These are phyloP conservation scores for Sus scrofa DNA, from an alignment of 2,113 vertebrate species.

Conservation along the genomic window DNA sequence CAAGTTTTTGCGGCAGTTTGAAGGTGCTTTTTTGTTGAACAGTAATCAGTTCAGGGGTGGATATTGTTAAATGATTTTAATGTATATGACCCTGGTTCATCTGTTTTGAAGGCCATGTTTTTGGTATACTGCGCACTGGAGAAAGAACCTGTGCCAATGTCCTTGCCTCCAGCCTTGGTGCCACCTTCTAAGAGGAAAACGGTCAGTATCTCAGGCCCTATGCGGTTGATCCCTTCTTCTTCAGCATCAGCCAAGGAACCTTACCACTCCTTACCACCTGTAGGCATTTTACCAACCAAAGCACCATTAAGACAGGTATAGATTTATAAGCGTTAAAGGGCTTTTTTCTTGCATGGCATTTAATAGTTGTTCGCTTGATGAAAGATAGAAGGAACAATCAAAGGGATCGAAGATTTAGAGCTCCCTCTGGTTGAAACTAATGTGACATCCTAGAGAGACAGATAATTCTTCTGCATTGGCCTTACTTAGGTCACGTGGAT, in stretches of 20 bases:
- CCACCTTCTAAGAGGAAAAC: slow-evolving; percentile 98
- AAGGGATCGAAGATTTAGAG: slow-evolving; percentile 15
- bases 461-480: not conserved
- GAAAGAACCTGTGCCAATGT: slow-evolving; percentile 97
- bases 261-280: slow-evolving; percentile 89
- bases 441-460: not conserved
- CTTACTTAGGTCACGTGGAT: slow-evolving; percentile 16
- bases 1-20: slow-evolving; percentile 17
- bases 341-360: slow-evolving; percentile 66
- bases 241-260: slow-evolving; percentile 92
- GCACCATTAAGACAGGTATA: slow-evolving; percentile 86
- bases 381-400: slow-evolving; percentile 43
- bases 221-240: slow-evolving; percentile 91
- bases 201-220: slow-evolving; percentile 88
- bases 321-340: slow-evolving; percentile 30
- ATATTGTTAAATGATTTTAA: slow-evolving; percentile 54
- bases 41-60: not conserved
- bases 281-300: slow-evolving; percentile 91
- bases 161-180: slow-evolving; percentile 94
- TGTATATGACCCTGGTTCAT: slow-evolving; percentile 61
- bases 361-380: slow-evolving; percentile 60
- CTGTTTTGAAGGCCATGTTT: slow-evolving; percentile 95
- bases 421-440: slow-evolving; percentile 15
- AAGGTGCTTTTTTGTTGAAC: slow-evolving; percentile 54
- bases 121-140: slow-evolving; percentile 98